Conservation (phyloP, 2,113 vertebrate genomes). For the Nibea albiflora region DNA sequence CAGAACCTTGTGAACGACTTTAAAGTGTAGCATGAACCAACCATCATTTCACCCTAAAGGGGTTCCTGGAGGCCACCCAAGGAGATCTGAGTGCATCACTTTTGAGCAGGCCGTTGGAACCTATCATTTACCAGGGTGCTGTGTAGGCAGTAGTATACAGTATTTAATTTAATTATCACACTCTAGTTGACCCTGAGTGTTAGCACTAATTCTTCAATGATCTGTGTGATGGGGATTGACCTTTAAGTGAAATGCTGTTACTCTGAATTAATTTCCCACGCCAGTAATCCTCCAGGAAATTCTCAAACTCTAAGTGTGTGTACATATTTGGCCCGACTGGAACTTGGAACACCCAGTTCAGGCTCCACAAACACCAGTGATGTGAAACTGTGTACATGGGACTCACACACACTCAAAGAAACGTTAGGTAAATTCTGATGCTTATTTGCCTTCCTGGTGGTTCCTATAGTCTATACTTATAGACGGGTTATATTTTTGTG, state of each 20-base stretch:
- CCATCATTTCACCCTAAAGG: neutral
- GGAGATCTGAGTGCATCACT: neutral
- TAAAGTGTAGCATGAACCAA: too few species aligned
- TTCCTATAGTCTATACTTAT: too few species aligned
- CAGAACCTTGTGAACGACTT: neutral
- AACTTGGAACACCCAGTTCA: too few species aligned
- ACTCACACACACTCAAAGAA: too few species aligned
- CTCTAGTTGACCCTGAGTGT: neutral
- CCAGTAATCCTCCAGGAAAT: too few species aligned
- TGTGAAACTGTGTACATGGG: too few species aligned
- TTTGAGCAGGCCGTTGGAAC: neutral
- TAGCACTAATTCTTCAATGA: neutral
- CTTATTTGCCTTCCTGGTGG: neutral
- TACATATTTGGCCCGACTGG: too few species aligned
- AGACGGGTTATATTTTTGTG: too few species aligned
- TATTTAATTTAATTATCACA: neutral
- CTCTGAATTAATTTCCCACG: too few species aligned
- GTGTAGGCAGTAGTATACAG: neutral
- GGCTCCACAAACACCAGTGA: too few species aligned
- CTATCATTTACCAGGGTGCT: neutral
- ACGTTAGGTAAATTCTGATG: too few species aligned
- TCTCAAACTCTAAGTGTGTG: too few species aligned
- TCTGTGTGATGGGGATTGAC: neutral
- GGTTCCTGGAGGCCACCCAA: constrained; percentile 13
- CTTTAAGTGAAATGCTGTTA: neutral